Conservation (phyloP, 2,888 invertebrate species). For the Eristalis intricaria region DNA sequence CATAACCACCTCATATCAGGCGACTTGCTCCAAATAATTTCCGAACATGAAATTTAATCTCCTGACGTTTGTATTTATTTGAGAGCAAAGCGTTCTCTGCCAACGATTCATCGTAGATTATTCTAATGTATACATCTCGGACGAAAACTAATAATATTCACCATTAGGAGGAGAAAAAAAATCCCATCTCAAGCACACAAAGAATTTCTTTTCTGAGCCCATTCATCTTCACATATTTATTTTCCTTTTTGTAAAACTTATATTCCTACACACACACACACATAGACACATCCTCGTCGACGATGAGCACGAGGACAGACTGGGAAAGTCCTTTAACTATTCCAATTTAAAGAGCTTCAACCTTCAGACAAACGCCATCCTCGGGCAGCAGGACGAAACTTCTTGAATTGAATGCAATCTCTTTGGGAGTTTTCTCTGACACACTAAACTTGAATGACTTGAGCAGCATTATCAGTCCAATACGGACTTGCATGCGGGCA, state of each 20-base stretch:
- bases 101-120: no score
- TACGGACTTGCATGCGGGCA: slow-evolving; percentile 76
- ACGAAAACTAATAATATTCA: neutral
- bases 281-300: no score
- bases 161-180: neutral
- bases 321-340: neutral
- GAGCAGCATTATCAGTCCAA: slow-evolving; percentile 76
- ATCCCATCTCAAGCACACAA: neutral
- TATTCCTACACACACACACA: neutral
- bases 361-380: slow-evolving; percentile 64
- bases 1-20: no score
- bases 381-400: slow-evolving; percentile 43
- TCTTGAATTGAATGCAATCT: slow-evolving; percentile 64
- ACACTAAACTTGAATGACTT: slow-evolving; percentile 73
- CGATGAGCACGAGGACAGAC: neutral
- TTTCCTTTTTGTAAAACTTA: neutral
- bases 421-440: slow-evolving; percentile 63
- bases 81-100: no score
- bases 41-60: no score
- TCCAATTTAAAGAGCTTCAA: slow-evolving; percentile 67
- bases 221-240: neutral
- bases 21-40: no score
- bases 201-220: neutral
- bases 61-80: no score
- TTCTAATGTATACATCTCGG: no score